phyloP scores from a whole-genome alignment of 1,140 invertebrate species.

The Ctenoplectra terminalis region DNA sequence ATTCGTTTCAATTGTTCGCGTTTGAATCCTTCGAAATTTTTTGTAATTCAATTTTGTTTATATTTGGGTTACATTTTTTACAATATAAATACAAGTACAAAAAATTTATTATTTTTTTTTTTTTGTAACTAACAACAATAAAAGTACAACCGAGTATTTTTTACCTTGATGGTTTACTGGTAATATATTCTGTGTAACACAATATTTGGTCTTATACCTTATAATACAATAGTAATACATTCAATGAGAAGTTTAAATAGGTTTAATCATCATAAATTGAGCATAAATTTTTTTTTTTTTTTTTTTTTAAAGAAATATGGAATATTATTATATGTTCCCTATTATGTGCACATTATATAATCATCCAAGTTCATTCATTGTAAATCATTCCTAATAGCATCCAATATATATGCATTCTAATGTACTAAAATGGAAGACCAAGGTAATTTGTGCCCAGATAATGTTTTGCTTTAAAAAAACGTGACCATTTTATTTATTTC shows the following conservation, averaged over 20 bases:
- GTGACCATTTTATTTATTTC: constrained; percentile 36
- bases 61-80: background rate
- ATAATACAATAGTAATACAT: constrained; percentile 8
- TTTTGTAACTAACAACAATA: constrained; percentile 4
- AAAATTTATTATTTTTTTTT: constrained; percentile 24
- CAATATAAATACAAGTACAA: background rate
- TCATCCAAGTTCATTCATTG: constrained; percentile 1
- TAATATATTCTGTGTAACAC: constrained; percentile 13
- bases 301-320: constrained; percentile 22
- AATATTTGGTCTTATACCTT: constrained; percentile 26
- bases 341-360: constrained; percentile 7
- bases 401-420: constrained; percentile 15
- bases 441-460: constrained; percentile 48
- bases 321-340: background rate
- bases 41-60: background rate
- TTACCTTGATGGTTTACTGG: constrained; percentile 12
- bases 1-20: background rate
- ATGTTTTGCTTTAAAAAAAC: constrained; percentile 43
- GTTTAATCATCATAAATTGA: constrained; percentile 19
- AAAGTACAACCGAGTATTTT: constrained; percentile 15
- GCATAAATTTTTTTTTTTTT: background rate
- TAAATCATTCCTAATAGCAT: constrained; percentile 24
- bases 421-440: constrained; percentile 53
- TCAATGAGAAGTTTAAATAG: constrained; percentile 1
- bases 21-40: too few species aligned